Evolutionary conservation across 2,888 invertebrate species (phyloP).

Genomic region (Chrysomela aeneicollis): DNA sequence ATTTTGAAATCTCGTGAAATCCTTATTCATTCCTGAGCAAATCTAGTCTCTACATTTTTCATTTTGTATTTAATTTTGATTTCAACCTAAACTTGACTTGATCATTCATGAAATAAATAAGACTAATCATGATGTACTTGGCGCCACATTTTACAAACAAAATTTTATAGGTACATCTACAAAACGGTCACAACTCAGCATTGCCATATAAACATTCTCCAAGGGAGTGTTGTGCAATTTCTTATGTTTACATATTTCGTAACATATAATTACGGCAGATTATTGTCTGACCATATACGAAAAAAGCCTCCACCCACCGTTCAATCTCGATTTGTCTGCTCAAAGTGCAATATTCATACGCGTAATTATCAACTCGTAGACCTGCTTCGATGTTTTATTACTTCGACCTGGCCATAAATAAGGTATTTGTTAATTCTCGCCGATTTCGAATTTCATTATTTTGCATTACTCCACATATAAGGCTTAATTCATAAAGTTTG

Average conservation of each 20-base stretch:
- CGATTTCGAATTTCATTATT: neutral
- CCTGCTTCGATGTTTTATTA: neutral
- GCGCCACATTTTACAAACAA: neutral
- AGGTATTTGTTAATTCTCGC: neutral
- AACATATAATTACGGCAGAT: neutral
- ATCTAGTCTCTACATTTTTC: too few species aligned
- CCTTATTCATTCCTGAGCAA: too few species aligned
- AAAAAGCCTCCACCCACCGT: conserved; percentile 1
- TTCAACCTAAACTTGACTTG: too few species aligned
- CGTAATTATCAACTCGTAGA: neutral
- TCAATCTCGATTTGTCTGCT: neutral
- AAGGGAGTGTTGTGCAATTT: neutral
- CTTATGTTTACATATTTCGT: neutral
- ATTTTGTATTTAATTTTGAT: too few species aligned
- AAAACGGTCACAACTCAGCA: neutral
- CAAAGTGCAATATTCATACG: neutral
- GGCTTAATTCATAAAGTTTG: too few species aligned
- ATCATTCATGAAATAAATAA: too few species aligned
- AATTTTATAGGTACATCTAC: neutral
- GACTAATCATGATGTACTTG: too few species aligned
- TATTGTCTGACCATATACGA: neutral
- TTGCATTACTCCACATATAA: too few species aligned
- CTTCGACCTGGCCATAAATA: neutral
- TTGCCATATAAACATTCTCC: neutral
- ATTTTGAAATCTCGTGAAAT: too few species aligned